phyloP scores from a whole-genome alignment of 1,140 invertebrate genomes.

The Pteromalus puparum region DNA sequence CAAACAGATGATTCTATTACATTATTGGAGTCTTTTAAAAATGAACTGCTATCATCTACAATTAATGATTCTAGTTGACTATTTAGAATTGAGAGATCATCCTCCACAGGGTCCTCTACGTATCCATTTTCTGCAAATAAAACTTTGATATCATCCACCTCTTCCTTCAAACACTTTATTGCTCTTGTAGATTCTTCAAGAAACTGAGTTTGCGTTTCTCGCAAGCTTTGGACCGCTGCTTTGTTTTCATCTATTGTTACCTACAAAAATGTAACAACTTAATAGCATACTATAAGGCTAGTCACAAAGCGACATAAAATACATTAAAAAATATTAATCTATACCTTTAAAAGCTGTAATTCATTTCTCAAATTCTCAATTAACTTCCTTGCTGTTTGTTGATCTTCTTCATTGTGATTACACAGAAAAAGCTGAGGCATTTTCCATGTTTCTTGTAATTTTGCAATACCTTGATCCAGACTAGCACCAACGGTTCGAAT shows the following conservation, averaged over 20 bases:
- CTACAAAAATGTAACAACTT: conserved; percentile 6
- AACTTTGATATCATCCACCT: conserved; percentile 46
- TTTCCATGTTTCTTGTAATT: conserved; percentile 47
- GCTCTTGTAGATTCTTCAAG: conserved; percentile 40
- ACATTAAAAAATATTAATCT: not conserved
- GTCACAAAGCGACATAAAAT: not conserved
- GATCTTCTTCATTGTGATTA: conserved; percentile 43
- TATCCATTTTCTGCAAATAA: conserved; percentile 50
- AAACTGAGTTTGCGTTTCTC: conserved; percentile 32
- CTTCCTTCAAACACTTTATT: conserved; percentile 35
- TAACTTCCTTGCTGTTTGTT: not conserved
- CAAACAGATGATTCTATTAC: not conserved
- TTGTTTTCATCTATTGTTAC: conserved; percentile 21
- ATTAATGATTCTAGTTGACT: conserved; percentile 29
- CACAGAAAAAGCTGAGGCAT: conserved; percentile 43
- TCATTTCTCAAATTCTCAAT: conserved; percentile 46
- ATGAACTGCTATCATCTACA: conserved; percentile 6
- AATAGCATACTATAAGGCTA: not conserved
- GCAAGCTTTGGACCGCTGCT: not conserved
- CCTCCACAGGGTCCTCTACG: conserved; percentile 19
- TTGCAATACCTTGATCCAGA: conserved; percentile 34
- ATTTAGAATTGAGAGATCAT: conserved; percentile 35
- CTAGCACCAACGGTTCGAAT: conserved; percentile 26
- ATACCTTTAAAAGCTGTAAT: conserved; percentile 39
- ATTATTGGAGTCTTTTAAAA: not conserved